phyloP scores from a whole-genome alignment of 2,113 vertebrate species.

The Forbesichthys papilliferus region DNA sequence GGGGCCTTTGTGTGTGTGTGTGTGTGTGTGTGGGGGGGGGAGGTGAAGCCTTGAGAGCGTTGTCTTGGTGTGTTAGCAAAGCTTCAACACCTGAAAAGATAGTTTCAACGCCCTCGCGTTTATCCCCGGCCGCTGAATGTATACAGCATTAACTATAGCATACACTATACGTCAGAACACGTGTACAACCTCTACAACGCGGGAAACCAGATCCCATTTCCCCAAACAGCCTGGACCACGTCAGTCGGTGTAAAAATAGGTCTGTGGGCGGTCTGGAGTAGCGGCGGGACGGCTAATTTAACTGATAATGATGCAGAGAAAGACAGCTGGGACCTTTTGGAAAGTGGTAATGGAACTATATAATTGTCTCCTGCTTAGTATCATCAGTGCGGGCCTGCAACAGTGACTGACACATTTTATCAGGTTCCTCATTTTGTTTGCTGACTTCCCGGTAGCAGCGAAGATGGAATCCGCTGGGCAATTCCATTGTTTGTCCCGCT shows the following conservation, averaged over 20 bases:
- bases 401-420: slow-evolving; percentile 71
- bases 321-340: slow-evolving; percentile 72
- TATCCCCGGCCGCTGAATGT: too few relatives aligned
- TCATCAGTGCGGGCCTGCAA: slow-evolving; percentile 46
- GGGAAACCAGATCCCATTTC: slow-evolving; percentile 39
- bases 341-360: slow-evolving; percentile 66
- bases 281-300: slow-evolving; percentile 60
- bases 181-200: background rate
- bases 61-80: too few relatives aligned
- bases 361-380: slow-evolving; percentile 66
- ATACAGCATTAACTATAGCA: too few relatives aligned
- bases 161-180: too few relatives aligned
- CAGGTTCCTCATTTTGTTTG: slow-evolving; percentile 23
- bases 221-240: slow-evolving; percentile 25
- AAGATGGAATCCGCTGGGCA: slow-evolving; percentile 64
- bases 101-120: too few relatives aligned
- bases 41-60: too few relatives aligned
- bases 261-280: slow-evolving; percentile 32
- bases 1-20: too few relatives aligned
- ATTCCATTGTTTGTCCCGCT: slow-evolving; percentile 51
- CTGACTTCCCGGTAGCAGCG: slow-evolving; percentile 53
- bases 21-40: too few relatives aligned
- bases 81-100: too few relatives aligned
- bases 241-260: slow-evolving; percentile 51
- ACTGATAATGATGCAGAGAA: slow-evolving; percentile 68